These are phyloP conservation scores for Galaxea fascicularis DNA, from an alignment of 92 coral and sea anemone genomes.

Conservation along the genomic window DNA sequence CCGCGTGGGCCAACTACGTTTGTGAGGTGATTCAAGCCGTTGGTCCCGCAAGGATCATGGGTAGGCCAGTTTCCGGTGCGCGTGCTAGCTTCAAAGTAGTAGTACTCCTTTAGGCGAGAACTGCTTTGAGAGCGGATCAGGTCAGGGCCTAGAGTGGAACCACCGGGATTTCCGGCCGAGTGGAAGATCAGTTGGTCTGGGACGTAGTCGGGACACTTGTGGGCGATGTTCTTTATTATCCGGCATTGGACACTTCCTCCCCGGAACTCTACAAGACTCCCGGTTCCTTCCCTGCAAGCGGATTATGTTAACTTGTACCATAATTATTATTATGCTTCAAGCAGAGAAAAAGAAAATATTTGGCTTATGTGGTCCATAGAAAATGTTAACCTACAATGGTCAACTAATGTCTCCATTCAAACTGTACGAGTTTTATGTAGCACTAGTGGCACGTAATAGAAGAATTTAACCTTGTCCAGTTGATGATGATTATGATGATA, in stretches of 20 bases:
- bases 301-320: not conserved
- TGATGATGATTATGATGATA: too few relatives aligned
- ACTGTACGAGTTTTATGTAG: too few relatives aligned
- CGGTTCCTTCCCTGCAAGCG: constrained; percentile 30
- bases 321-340: not conserved
- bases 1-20: constrained; percentile 63
- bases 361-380: not conserved
- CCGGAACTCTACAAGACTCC: constrained; percentile 55
- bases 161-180: constrained; percentile 50
- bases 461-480: too few relatives aligned
- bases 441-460: too few relatives aligned
- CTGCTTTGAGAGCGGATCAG: constrained; percentile 49
- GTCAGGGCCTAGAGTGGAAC: constrained; percentile 54
- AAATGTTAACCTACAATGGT: too few relatives aligned
- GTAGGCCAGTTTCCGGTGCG: constrained; percentile 71
- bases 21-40: constrained; percentile 45
- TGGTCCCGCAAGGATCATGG: constrained; percentile 77
- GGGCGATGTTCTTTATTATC: constrained; percentile 32
- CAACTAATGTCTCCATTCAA: too few relatives aligned
- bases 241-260: constrained; percentile 29
- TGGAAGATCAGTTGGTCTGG: constrained; percentile 47
- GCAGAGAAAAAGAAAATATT: not conserved
- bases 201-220: constrained; percentile 57
- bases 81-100: constrained; percentile 68
- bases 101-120: constrained; percentile 55